Conservation (phyloP, 2,888 invertebrate species). For the Steinernema carpocapsae region DNA sequence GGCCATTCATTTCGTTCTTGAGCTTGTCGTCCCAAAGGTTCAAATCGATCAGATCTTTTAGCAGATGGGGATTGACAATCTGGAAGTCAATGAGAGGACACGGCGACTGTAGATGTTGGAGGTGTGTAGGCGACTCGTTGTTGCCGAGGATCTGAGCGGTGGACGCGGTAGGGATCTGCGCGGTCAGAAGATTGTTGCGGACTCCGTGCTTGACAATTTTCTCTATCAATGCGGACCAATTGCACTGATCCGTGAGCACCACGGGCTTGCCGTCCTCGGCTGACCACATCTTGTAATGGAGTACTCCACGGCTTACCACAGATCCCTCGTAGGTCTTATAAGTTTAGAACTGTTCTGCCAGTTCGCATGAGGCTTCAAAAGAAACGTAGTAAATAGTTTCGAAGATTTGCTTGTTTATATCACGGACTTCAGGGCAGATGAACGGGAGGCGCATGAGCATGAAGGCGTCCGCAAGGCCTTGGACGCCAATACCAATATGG, state of each 20-base stretch:
- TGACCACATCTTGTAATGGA: slow-evolving; percentile 96
- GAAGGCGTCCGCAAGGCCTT: slow-evolving; percentile 95
- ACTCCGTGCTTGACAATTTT: slow-evolving; percentile 87
- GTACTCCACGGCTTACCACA: slow-evolving; percentile 90
- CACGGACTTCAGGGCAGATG: slow-evolving; percentile 83
- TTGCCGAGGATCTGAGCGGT: slow-evolving; percentile 99
- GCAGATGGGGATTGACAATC: slow-evolving; percentile 91
- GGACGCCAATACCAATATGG: slow-evolving; percentile 85
- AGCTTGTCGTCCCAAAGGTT: slow-evolving; percentile 92
- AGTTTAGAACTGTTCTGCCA: slow-evolving; percentile 81
- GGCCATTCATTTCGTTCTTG: slow-evolving; percentile 89
- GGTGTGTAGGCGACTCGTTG: slow-evolving; percentile 96
- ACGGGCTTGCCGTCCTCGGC: slow-evolving; percentile 76
- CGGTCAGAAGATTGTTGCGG: slow-evolving; percentile 88
- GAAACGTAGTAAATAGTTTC: slow-evolving; percentile 96
- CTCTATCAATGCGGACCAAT: slow-evolving; percentile 81
- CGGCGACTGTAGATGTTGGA: slow-evolving; percentile 92
- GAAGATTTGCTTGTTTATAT: slow-evolving; percentile 91
- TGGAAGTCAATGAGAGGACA: slow-evolving; percentile 81
- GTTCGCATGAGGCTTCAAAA: slow-evolving; percentile 90
- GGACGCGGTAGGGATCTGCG: slow-evolving; percentile 98
- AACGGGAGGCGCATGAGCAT: slow-evolving; percentile 90
- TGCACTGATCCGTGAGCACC: slow-evolving; percentile 78
- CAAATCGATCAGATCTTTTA: slow-evolving; percentile 87
- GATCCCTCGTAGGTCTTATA: slow-evolving; percentile 90